phyloP scores from a whole-genome alignment of 2,888 invertebrate species.

The Dorcus hopei region DNA sequence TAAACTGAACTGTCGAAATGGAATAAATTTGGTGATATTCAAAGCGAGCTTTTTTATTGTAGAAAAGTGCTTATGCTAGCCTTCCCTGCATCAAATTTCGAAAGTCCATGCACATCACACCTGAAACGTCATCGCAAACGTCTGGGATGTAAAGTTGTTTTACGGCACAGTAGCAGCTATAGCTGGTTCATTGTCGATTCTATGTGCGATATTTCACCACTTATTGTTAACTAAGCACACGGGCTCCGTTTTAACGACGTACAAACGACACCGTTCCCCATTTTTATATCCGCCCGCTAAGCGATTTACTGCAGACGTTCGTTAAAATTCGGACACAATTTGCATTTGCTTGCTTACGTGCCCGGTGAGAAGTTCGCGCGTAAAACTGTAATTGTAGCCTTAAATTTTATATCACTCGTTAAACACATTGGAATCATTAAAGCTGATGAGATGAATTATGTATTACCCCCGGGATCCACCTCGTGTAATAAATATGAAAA shows the following conservation, averaged over 20 bases:
- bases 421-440: conserved; percentile 21
- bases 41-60: no score
- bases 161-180: conserved; percentile 2
- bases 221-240: conserved; percentile 7
- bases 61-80: no score
- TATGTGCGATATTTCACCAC: conserved; percentile 3
- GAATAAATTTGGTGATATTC: no score
- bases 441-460: conserved; percentile 24
- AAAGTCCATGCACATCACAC: no score
- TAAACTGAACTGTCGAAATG: no score
- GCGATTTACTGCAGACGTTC: conserved; percentile 20
- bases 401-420: conserved; percentile 20
- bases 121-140: neutral
- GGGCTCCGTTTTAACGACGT: conserved; percentile 23
- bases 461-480: conserved; percentile 13
- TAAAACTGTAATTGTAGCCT: conserved; percentile 14
- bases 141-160: neutral
- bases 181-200: conserved; percentile 6
- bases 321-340: conserved; percentile 21
- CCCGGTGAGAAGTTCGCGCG: conserved; percentile 6
- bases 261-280: conserved; percentile 22
- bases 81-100: no score
- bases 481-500: conserved; percentile 19
- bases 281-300: conserved; percentile 20
- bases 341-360: conserved; percentile 18